These are phyloP conservation scores for Trialeurodes vaporariorum DNA, from an alignment of 1,140 invertebrate species.

Conservation along the genomic window DNA sequence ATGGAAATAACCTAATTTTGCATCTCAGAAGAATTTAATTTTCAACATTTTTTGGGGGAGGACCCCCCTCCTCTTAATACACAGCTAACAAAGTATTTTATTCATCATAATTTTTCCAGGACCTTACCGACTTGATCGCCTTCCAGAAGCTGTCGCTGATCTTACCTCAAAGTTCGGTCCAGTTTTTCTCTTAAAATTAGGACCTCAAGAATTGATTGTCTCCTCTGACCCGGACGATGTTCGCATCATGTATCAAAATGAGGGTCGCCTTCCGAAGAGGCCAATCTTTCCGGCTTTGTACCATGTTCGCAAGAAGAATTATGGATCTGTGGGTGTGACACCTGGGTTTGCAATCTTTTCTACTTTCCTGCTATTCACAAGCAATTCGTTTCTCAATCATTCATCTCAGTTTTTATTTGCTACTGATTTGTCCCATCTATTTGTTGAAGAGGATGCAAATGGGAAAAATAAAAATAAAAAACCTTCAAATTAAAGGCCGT, in stretches of 20 bases:
- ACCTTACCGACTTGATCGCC: conserved; percentile 27
- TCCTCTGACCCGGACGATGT: conserved; percentile 31
- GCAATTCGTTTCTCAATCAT: too few relatives aligned
- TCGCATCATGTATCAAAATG: conserved; percentile 29
- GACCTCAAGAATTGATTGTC: conserved; percentile 28
- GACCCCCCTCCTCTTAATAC: too few relatives aligned
- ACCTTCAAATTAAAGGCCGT: too few relatives aligned
- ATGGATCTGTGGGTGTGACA: conserved; percentile 32
- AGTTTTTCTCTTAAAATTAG: conserved; percentile 31
- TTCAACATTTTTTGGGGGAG: too few relatives aligned
- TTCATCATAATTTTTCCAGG: conserved; percentile 24
- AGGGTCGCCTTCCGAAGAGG: conserved; percentile 30
- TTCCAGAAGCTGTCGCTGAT: conserved; percentile 32
- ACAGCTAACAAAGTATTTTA: too few relatives aligned
- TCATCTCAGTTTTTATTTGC: too few relatives aligned
- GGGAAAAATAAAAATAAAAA: too few relatives aligned
- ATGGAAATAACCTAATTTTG: too few relatives aligned
- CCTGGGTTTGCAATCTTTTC: conserved; percentile 27
- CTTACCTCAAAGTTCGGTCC: conserved; percentile 29
- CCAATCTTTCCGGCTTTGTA: conserved; percentile 32
- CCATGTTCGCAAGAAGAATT: conserved; percentile 28
- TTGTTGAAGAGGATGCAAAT: too few relatives aligned
- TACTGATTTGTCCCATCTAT: too few relatives aligned
- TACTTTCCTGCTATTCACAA: too few relatives aligned
- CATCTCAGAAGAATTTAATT: too few relatives aligned